phyloP scores from a whole-genome alignment of 2,797 vertebrate genomes.

The Leptoclinus maculatus region DNA sequence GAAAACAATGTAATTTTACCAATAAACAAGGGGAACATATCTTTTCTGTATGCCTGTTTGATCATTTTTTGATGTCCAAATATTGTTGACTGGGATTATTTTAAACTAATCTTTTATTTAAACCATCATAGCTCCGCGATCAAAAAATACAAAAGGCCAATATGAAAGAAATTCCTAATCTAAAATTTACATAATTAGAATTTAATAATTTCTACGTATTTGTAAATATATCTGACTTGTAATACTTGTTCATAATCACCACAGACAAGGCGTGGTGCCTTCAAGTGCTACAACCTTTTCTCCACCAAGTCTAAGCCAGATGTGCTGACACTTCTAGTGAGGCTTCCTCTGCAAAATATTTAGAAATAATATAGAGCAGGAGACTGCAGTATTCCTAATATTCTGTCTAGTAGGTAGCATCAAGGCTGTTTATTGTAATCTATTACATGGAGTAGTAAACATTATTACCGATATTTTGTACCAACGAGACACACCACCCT shows the following conservation, averaged over 20 bases:
- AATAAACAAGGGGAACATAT: conserved; percentile 83
- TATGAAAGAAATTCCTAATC: background rate
- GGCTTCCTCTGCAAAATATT: background rate
- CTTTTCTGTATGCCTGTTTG: conserved; percentile 47
- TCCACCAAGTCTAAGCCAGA: background rate
- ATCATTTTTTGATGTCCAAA: conserved; percentile 34
- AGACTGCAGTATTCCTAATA: background rate
- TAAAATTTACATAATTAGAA: background rate
- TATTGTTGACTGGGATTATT: background rate
- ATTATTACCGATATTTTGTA: background rate
- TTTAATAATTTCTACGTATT: background rate
- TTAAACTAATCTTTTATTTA: background rate
- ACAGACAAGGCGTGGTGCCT: background rate
- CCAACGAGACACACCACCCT: background rate
- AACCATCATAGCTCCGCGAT: background rate
- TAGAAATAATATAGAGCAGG: background rate
- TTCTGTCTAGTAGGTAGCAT: background rate
- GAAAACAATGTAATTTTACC: conserved; percentile 78
- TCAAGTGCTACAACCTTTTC: background rate
- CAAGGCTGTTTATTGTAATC: background rate
- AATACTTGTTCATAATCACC: background rate
- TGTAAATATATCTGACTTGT: background rate
- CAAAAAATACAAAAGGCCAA: background rate
- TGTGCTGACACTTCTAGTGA: background rate
- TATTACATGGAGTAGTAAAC: background rate